Evolutionary conservation across 2,888 invertebrate genomes (phyloP), one percentile per base, ranked within the genome.

Genomic region (Philopedon plagiatum): DNA sequence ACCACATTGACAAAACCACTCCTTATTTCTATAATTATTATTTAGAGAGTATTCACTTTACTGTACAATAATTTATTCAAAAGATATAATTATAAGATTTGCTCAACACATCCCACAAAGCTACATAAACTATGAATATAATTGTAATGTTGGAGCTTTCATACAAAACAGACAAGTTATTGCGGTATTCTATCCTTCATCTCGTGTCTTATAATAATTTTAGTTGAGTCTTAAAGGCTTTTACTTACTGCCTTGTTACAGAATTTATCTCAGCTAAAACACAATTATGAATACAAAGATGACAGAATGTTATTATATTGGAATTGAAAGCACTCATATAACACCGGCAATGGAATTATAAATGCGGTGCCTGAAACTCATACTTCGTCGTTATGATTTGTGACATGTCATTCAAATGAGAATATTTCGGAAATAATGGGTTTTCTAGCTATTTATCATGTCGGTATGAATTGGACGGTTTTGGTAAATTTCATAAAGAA

Each of bases 361-460:
- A 66, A 79, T 77, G 79, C 77, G 81, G 78, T 81, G 80, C 80
- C 80, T 80, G 80, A 81, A 80, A 80, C 78, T 79, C 78, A 77
- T 78, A 78, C 76, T 76, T 76, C 34, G 46, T 77, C 77, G 76
- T 80, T 76, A 77, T 79, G 80, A 80, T 76, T 78, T 78, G 77
- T 78, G 78, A 77, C 78, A 75, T 76, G 71, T 79, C 78, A 79
- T 78, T 79, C 77, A 79, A 56, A 65, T 64, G 64, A 63, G 41
- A 69, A 5, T 60, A 41, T 21, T 66, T 66, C 46, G 41, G 57
- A 66, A 32, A 66, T 57, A 57, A 54, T 49, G 56, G 9, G 54
- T 54, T 56, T 23, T 39, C 21, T 26, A 56, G 64, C 41, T 64
- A 64, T 64, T 64, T 56, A 51, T 63, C 63, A 37, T 63, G 11